These are phyloP conservation scores for Orientallactaga sibirica DNA, from an alignment of 2,797 vertebrate genomes.

Conservation along the genomic window DNA sequence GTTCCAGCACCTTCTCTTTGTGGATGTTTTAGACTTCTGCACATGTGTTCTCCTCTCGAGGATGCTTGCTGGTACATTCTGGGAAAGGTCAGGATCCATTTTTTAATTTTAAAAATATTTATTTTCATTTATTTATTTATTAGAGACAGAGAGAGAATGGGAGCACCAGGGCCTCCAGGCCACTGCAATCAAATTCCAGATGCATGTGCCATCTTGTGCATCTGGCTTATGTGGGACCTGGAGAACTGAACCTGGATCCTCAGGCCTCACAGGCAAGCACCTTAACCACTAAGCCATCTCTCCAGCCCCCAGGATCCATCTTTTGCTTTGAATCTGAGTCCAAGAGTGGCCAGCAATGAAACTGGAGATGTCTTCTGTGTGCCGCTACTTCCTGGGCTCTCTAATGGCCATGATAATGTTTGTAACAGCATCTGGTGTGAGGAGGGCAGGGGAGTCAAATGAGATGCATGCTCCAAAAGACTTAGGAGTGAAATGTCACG, in stretches of 20 bases:
- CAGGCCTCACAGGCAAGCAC: too few relatives aligned
- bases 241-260: too few relatives aligned
- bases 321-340: neutral
- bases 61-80: neutral
- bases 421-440: neutral
- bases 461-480: neutral
- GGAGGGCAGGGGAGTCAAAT: neutral
- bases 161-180: too few relatives aligned
- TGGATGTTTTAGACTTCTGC: neutral
- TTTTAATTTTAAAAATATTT: neutral
- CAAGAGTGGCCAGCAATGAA: neutral
- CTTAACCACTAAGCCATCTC: too few relatives aligned
- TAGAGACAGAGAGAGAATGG: too few relatives aligned
- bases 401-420: fast-evolving
- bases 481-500: neutral
- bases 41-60: neutral
- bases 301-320: too few relatives aligned
- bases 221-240: too few relatives aligned
- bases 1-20: neutral
- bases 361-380: fast-evolving
- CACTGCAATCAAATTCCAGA: too few relatives aligned
- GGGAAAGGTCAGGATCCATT: neutral
- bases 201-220: too few relatives aligned
- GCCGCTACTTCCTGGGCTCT: neutral
- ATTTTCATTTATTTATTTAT: too few relatives aligned